Percentiles rank a stretch among this genome's conserved stretches.
Conservation (phyloP, 2,113 vertebrate genomes). For the Chascanopsetta lugubris region DNA sequence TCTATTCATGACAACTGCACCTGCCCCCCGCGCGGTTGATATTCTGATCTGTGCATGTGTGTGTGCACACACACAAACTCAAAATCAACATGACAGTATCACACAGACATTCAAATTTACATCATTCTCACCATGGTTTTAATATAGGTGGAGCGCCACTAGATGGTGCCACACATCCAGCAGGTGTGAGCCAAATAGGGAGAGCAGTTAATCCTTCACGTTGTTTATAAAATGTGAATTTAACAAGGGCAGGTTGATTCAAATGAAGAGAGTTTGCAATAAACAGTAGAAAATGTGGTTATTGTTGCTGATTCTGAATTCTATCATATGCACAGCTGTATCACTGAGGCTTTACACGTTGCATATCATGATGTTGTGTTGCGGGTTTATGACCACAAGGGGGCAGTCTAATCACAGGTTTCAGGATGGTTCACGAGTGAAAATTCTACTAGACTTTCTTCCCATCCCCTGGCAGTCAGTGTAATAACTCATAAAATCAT, state of each 20-base stretch:
- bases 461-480: too few relatives aligned
- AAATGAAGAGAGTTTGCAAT: too few relatives aligned
- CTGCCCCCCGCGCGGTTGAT: too few relatives aligned
- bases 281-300: neutral
- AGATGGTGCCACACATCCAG: constrained; percentile 41
- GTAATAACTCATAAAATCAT: neutral
- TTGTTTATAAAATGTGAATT: neutral
- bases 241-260: neutral
- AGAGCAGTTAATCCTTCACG: neutral
- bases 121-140: neutral
- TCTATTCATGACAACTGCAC: too few relatives aligned
- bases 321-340: fast-evolving
- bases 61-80: too few relatives aligned
- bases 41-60: neutral
- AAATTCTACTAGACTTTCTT: neutral
- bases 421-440: neutral
- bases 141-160: constrained; percentile 20
- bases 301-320: neutral
- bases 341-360: neutral
- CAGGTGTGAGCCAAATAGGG: neutral
- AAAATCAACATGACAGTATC: too few relatives aligned
- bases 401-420: constrained; percentile 20
- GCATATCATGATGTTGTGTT: constrained; percentile 11
- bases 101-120: neutral
- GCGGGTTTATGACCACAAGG: constrained; percentile 8